phyloP scores from a whole-genome alignment of 1,140 invertebrate genomes.

The Penaeus indicus region DNA sequence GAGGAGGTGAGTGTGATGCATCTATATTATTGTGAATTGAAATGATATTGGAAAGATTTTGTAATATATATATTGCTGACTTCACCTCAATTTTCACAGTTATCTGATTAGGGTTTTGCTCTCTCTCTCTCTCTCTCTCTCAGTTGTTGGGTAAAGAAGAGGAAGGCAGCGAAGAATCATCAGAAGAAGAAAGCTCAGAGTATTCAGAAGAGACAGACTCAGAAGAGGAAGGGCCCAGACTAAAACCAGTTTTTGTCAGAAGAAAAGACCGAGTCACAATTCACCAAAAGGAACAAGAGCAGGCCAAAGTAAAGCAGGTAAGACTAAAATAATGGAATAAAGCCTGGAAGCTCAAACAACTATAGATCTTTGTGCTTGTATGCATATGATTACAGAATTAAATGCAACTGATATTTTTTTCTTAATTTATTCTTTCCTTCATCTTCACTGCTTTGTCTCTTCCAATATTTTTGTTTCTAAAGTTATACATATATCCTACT shows the following conservation, averaged over 20 bases:
- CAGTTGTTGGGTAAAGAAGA: slow-evolving; percentile 73
- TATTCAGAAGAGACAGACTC: slow-evolving; percentile 90
- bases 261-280: slow-evolving; percentile 96
- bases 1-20: slow-evolving; percentile 67
- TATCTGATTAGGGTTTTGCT: neutral
- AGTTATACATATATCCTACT: neutral
- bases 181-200: slow-evolving; percentile 82
- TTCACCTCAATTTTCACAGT: neutral
- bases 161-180: slow-evolving; percentile 77
- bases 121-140: slow-evolving; percentile 5
- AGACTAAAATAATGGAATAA: neutral
- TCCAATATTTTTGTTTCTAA: neutral
- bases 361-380: too few relatives aligned
- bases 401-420: too few relatives aligned
- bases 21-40: neutral
- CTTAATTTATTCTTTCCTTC: neutral
- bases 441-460: neutral
- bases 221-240: slow-evolving; percentile 86
- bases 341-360: too few relatives aligned
- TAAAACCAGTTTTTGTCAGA: slow-evolving; percentile 97
- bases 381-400: too few relatives aligned
- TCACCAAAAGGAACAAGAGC: slow-evolving; percentile 92
- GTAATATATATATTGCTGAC: neutral
- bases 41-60: neutral
- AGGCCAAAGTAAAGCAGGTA: slow-evolving; percentile 83